Evolutionary conservation across 2,797 vertebrate genomes (phyloP).

Genomic region (Squalus acanthias): DNA sequence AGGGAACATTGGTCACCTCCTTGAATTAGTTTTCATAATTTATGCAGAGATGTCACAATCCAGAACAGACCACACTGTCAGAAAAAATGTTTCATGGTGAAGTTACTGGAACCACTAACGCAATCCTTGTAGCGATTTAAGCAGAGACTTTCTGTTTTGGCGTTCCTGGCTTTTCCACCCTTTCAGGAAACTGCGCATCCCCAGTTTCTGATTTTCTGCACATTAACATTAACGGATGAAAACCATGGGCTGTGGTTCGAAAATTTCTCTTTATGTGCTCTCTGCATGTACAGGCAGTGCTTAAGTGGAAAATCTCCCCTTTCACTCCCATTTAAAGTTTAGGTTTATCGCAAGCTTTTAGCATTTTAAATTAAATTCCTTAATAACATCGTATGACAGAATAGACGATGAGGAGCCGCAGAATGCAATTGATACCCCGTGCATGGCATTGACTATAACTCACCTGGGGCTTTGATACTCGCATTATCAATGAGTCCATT

Average conservation of each 20-base stretch:
- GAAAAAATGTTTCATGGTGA: background rate
- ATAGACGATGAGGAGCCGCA: background rate
- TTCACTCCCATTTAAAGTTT: background rate
- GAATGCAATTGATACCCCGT: background rate
- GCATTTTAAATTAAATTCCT: background rate
- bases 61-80: background rate
- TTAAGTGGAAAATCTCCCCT: background rate
- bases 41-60: background rate
- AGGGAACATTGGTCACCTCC: background rate
- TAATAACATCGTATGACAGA: background rate
- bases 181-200: background rate
- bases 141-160: background rate
- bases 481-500: background rate
- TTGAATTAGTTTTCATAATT: background rate
- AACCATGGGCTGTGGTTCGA: background rate
- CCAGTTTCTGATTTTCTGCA: background rate
- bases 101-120: background rate
- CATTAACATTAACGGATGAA: background rate
- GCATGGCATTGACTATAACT: background rate
- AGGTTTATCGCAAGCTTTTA: background rate
- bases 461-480: background rate
- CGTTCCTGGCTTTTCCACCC: background rate
- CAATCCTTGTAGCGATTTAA: background rate
- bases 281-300: background rate
- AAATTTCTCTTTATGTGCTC: background rate